phyloP scores from a whole-genome alignment of 1,140 invertebrate species.

The Camponotus vicinus region DNA sequence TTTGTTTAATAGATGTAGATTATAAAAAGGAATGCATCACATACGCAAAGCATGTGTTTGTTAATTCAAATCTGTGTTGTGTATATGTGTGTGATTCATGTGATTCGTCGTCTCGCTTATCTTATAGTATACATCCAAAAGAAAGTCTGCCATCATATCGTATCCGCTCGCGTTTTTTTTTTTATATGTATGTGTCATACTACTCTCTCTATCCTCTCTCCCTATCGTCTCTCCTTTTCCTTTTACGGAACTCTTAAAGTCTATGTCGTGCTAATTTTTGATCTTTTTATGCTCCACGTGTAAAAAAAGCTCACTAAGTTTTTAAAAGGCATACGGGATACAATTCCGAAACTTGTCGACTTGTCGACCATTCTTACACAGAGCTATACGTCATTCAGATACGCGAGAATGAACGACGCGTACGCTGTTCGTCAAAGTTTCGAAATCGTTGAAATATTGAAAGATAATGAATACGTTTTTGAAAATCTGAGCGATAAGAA shows the following conservation, averaged over 20 bases:
- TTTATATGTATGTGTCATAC: neutral
- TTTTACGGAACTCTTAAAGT: neutral
- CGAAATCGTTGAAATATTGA: neutral
- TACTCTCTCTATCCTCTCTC: neutral
- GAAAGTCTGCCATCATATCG: slow-evolving; percentile 71
- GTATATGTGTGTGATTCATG: slow-evolving; percentile 68
- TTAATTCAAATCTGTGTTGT: slow-evolving; percentile 36
- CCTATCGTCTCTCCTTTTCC: neutral
- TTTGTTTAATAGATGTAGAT: slow-evolving; percentile 53
- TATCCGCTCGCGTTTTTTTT: slow-evolving; percentile 45
- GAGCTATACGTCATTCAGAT: neutral
- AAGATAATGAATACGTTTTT: neutral
- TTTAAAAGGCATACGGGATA: too few relatives aligned
- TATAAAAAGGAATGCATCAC: slow-evolving; percentile 73
- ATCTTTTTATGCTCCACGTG: neutral
- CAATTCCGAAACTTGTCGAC: too few relatives aligned
- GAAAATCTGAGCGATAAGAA: neutral
- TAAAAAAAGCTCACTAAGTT: too few relatives aligned
- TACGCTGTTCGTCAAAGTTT: neutral
- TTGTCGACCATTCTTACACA: too few relatives aligned
- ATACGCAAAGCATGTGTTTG: slow-evolving; percentile 52
- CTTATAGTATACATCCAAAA: slow-evolving; percentile 36
- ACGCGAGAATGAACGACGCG: neutral
- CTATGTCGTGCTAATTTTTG: neutral
- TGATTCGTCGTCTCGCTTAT: slow-evolving; percentile 51